phyloP scores from a whole-genome alignment of 1,140 invertebrate species.

The Drosophila repleta region DNA sequence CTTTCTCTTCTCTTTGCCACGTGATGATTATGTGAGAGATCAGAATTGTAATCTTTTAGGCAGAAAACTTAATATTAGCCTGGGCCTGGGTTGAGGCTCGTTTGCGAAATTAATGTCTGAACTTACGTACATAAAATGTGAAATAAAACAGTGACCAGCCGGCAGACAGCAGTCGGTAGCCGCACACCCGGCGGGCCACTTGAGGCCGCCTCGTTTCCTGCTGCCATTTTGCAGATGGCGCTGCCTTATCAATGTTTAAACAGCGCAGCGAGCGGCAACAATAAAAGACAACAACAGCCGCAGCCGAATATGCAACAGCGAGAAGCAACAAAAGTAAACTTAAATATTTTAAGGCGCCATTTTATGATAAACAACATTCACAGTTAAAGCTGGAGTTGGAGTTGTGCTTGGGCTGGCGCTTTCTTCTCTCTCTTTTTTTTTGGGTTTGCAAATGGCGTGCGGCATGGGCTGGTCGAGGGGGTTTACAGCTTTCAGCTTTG shows the following conservation, averaged over 20 bases:
- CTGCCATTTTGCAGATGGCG: constrained; percentile 23
- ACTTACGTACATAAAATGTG: constrained; percentile 58
- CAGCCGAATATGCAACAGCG: constrained; percentile 17
- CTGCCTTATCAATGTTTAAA: constrained; percentile 74
- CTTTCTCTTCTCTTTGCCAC: too few relatives aligned
- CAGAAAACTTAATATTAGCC: background rate
- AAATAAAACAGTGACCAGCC: constrained; percentile 64
- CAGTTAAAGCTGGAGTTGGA: background rate
- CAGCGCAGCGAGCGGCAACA: constrained; percentile 52
- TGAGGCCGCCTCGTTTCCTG: background rate
- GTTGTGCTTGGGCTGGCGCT: background rate
- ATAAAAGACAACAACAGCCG: background rate
- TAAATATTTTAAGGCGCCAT: constrained; percentile 47
- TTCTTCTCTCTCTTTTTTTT: too few relatives aligned
- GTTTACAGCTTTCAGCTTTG: background rate
- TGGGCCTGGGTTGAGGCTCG: background rate
- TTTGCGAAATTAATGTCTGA: constrained; percentile 66
- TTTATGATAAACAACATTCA: constrained; percentile 43
- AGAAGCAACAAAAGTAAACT: constrained; percentile 37
- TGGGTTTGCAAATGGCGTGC: too few relatives aligned
- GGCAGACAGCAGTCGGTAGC: too few relatives aligned
- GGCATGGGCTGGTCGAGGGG: too few relatives aligned
- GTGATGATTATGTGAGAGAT: background rate
- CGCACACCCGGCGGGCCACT: background rate
- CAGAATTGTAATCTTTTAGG: background rate